phyloP scores from a whole-genome alignment of 2,113 vertebrate species.

The Zapus hudsonius region DNA sequence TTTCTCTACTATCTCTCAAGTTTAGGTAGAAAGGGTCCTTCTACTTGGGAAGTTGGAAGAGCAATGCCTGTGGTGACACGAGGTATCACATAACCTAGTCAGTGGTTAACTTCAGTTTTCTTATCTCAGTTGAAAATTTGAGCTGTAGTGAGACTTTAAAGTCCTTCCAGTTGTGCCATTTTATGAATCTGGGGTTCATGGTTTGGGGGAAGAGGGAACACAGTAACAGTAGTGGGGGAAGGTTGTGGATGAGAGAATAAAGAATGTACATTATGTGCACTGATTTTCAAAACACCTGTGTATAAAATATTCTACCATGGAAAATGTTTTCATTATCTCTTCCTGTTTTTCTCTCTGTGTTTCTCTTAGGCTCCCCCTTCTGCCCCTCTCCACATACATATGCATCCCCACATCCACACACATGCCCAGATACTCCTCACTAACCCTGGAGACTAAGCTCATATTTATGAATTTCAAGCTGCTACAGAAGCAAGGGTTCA shows the following conservation, averaged over 20 bases:
- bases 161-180: slow-evolving; percentile 33
- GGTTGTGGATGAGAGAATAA: slow-evolving; percentile 43
- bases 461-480: slow-evolving; percentile 69
- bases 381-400: slow-evolving; percentile 26
- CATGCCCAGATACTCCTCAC: slow-evolving; percentile 39
- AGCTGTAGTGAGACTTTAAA: slow-evolving; percentile 17
- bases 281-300: slow-evolving; percentile 68
- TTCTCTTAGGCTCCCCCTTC: not conserved
- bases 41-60: not conserved
- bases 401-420: slow-evolving; percentile 52
- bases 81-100: not conserved
- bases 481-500: slow-evolving; percentile 39
- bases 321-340: slow-evolving; percentile 62
- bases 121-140: slow-evolving; percentile 37
- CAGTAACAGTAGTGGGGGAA: not conserved
- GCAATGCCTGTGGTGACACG: not conserved
- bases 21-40: not conserved
- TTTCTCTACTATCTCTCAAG: not conserved
- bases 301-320: slow-evolving; percentile 60
- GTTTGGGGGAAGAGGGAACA: not conserved
- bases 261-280: slow-evolving; percentile 51
- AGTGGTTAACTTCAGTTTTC: not conserved
- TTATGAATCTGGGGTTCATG: slow-evolving; percentile 58
- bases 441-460: slow-evolving; percentile 3
- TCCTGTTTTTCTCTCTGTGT: slow-evolving; percentile 53